phyloP scores from a whole-genome alignment of 2,888 invertebrate species.

The Hirtodrosophila duncani region DNA sequence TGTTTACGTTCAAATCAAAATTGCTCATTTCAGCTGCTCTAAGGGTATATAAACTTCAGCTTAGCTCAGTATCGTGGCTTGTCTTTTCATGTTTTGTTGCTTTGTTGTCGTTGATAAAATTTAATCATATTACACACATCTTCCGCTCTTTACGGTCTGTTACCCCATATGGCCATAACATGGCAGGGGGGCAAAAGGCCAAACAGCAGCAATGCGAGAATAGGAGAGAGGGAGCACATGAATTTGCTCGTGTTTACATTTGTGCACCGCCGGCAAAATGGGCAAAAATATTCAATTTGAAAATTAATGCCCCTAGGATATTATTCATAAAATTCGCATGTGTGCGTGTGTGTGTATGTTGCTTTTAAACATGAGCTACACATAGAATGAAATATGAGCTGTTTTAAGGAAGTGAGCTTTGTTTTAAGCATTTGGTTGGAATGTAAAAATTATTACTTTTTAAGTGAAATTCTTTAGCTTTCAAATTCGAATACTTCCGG shows the following conservation, averaged over 20 bases:
- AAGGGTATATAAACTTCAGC: too few relatives aligned
- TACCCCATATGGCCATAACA: constrained; percentile 65
- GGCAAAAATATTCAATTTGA: constrained; percentile 73
- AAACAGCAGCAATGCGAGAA: constrained; percentile 1
- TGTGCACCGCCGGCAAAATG: constrained; percentile 59
- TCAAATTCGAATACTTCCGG: too few relatives aligned
- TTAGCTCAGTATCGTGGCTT: too few relatives aligned
- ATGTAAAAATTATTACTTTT: too few relatives aligned
- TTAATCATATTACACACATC: constrained; percentile 73
- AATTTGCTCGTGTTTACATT: constrained; percentile 60
- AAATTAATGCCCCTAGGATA: constrained; percentile 74
- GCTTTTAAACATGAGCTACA: too few relatives aligned
- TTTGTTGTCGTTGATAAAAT: constrained; percentile 63
- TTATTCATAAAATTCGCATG: constrained; percentile 71
- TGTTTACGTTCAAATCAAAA: too few relatives aligned
- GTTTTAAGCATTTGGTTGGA: too few relatives aligned
- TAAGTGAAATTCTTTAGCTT: too few relatives aligned
- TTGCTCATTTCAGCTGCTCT: background rate
- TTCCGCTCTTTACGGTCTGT: constrained; percentile 69
- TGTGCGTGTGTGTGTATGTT: constrained; percentile 17
- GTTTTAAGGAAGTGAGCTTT: too few relatives aligned
- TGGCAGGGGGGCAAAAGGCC: constrained; percentile 14
- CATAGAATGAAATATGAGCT: background rate
- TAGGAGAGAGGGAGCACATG: constrained; percentile 3
- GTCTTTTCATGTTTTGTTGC: constrained; percentile 15